Conservation (phyloP, 2,113 vertebrate genomes). For the Motacilla tschutschensis region DNA sequence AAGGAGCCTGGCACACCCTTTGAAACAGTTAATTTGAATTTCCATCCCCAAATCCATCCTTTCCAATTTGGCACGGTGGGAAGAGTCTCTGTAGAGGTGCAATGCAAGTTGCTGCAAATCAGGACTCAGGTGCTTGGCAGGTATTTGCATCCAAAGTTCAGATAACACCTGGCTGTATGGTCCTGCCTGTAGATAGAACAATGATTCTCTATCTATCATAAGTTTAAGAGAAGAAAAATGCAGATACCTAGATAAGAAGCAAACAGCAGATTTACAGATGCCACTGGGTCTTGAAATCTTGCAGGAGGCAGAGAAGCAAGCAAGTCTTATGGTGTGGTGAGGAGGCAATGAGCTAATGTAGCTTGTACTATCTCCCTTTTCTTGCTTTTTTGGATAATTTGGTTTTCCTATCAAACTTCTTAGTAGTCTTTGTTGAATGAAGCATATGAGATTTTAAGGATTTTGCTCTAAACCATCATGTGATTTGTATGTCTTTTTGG, state of each 20-base stretch:
- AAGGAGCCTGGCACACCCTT: not conserved
- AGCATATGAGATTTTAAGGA: not conserved
- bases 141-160: conserved; percentile 1
- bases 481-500: not conserved
- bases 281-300: not conserved
- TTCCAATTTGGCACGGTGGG: not conserved
- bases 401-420: not conserved
- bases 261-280: not conserved
- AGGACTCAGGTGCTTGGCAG: conserved; percentile 40
- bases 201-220: not conserved
- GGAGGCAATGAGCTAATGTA: not conserved
- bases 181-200: not conserved
- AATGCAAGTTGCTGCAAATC: conserved; percentile 21
- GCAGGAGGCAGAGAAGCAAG: not conserved
- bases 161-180: not conserved
- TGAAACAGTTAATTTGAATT: conserved; percentile 13
- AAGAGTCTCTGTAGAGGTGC: not conserved
- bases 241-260: not conserved
- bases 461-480: not conserved
- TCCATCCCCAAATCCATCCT: not conserved
- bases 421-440: not conserved
- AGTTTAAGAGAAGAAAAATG: not conserved
- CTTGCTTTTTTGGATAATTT: not conserved
- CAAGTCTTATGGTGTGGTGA: not conserved
- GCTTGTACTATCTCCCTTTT: not conserved